Conservation (phyloP, 2,113 vertebrate genomes). For the Ceratotherium simum region DNA sequence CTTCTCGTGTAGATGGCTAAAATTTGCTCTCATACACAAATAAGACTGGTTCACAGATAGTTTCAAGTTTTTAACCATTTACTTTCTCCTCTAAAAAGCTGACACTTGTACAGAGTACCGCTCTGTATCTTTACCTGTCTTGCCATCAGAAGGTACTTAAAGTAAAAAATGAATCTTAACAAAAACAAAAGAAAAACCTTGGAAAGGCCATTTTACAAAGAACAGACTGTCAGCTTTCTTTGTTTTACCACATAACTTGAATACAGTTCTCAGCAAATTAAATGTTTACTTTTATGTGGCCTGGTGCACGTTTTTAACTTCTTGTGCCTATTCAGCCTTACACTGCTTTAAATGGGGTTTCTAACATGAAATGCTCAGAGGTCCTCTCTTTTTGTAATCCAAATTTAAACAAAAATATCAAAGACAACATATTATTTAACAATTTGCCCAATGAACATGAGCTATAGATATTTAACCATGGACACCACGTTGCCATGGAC, state of each 20-base stretch:
- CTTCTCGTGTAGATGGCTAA: background rate
- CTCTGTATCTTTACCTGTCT: conserved; percentile 55
- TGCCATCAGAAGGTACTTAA: conserved; percentile 42
- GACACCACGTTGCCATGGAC: background rate
- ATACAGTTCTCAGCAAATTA: conserved; percentile 49
- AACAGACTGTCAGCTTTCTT: conserved; percentile 14
- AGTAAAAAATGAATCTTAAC: conserved; percentile 60
- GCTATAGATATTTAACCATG: background rate
- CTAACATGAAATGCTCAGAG: background rate
- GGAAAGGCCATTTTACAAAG: conserved; percentile 55
- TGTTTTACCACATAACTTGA: background rate
- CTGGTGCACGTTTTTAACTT: background rate
- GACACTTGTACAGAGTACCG: conserved; percentile 1
- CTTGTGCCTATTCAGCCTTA: background rate
- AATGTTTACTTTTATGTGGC: background rate
- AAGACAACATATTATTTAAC: background rate
- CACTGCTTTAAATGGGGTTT: background rate
- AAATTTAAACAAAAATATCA: background rate
- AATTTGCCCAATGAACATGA: background rate
- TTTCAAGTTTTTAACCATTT: background rate
- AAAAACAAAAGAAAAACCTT: background rate
- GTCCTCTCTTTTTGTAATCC: background rate
- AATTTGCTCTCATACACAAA: conserved; percentile 24
- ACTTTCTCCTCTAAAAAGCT: conserved; percentile 54
- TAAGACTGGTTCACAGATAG: conserved; percentile 31